Percentiles rank a stretch among this genome's conserved stretches.
phyloP scores from a whole-genome alignment of 1,140 invertebrate genomes.

The Aethina tumida region DNA sequence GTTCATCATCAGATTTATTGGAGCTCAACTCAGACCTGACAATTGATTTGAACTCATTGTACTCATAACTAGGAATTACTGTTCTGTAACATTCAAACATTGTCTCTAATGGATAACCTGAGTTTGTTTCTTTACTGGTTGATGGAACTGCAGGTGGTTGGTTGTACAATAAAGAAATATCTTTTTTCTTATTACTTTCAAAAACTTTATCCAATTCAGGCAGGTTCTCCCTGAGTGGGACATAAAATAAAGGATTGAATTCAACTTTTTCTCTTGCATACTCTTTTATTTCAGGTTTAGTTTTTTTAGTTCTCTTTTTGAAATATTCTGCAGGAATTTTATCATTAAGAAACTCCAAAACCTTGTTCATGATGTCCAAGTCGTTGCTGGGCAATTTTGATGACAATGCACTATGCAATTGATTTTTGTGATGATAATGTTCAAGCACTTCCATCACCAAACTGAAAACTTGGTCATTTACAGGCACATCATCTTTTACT shows the following conservation, averaged over 20 bases:
- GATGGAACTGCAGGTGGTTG: constrained; percentile 4
- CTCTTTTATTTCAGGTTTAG: neutral
- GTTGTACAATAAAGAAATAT: constrained; percentile 16
- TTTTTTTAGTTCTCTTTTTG: constrained; percentile 5
- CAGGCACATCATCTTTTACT: constrained; percentile 14
- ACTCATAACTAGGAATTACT: constrained; percentile 17
- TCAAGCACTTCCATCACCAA: constrained; percentile 14
- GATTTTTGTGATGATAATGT: constrained; percentile 8
- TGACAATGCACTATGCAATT: constrained; percentile 13
- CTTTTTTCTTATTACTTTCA: constrained; percentile 10
- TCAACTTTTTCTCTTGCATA: constrained; percentile 9
- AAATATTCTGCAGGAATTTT: constrained; percentile 17
- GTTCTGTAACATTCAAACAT: constrained; percentile 20
- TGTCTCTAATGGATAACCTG: constrained; percentile 14
- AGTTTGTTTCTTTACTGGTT: constrained; percentile 2
- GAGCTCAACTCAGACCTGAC: constrained; percentile 33
- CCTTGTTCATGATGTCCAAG: constrained; percentile 14
- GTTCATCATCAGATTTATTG: constrained; percentile 54
- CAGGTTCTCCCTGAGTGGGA: constrained; percentile 20
- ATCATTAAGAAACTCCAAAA: constrained; percentile 17
- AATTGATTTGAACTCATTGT: constrained; percentile 20
- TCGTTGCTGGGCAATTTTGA: constrained; percentile 13
- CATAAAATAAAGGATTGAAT: constrained; percentile 21
- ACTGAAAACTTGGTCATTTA: constrained; percentile 15
- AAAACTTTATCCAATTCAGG: constrained; percentile 17